These are phyloP conservation scores for Drosophila triauraria DNA, from an alignment of 1,140 invertebrate species.

Conservation along the genomic window DNA sequence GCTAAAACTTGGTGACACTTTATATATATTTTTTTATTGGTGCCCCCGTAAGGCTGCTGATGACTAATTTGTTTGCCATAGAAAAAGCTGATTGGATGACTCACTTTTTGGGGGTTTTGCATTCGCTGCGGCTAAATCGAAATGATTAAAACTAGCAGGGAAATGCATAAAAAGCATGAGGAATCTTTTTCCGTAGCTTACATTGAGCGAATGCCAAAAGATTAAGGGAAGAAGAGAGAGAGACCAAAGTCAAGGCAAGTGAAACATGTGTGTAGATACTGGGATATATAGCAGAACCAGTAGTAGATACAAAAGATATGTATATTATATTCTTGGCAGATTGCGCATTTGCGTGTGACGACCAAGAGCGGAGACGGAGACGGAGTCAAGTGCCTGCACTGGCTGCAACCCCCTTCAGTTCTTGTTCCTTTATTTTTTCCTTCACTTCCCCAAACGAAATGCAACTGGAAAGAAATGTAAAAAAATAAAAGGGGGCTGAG, in stretches of 20 bases:
- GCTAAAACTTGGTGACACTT: constrained; percentile 37
- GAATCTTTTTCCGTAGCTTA: constrained; percentile 14
- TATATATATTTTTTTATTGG: constrained; percentile 11
- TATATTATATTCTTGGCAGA: constrained; percentile 48
- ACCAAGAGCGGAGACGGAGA: constrained; percentile 34
- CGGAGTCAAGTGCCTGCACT: constrained; percentile 38
- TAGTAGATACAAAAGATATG: constrained; percentile 37
- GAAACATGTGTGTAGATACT: constrained; percentile 33
- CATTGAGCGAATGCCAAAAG: constrained; percentile 38
- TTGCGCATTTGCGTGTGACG: constrained; percentile 66
- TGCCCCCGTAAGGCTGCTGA: constrained; percentile 14
- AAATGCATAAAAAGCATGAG: constrained; percentile 31
- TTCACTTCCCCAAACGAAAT: constrained; percentile 38
- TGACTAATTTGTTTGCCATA: constrained; percentile 73
- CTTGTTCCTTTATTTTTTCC: not conserved
- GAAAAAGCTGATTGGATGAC: constrained; percentile 47
- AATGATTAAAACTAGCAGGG: constrained; percentile 47
- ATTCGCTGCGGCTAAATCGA: constrained; percentile 31
- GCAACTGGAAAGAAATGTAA: constrained; percentile 68
- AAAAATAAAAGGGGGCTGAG: constrained; percentile 24
- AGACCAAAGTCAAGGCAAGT: constrained; percentile 41
- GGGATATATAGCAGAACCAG: constrained; percentile 12
- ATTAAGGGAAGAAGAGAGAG: constrained; percentile 21
- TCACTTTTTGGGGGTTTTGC: constrained; percentile 43
- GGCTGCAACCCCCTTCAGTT: constrained; percentile 13